Evolutionary conservation across 2,113 vertebrate species (phyloP).

Genomic region (Siniperca chuatsi): DNA sequence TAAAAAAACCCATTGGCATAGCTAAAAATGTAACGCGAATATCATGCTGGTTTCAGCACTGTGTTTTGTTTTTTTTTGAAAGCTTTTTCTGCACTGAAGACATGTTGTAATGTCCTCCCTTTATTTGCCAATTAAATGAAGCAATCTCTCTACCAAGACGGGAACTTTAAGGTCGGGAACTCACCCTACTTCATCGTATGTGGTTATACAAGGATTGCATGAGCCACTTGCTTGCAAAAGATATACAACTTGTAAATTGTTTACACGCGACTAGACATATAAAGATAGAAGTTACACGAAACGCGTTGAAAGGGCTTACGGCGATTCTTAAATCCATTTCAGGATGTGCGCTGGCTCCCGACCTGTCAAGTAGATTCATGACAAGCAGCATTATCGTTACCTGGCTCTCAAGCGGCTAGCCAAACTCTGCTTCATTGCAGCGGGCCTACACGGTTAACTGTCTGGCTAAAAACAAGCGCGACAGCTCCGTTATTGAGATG

Average conservation of each 20-base stretch:
- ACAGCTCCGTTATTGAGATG: not conserved
- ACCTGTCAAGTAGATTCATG: slow-evolving; percentile 62
- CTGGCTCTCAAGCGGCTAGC: slow-evolving; percentile 49
- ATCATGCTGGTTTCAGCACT: not conserved
- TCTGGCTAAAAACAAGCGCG: slow-evolving; percentile 53
- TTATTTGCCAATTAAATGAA: slow-evolving; percentile 28
- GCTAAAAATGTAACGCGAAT: not conserved
- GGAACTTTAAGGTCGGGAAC: slow-evolving; percentile 29
- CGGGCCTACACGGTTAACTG: slow-evolving; percentile 56
- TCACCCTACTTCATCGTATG: not conserved
- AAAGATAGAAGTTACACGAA: not conserved
- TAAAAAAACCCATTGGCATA: not conserved
- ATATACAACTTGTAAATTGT: not conserved
- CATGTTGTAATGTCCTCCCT: slow-evolving; percentile 31
- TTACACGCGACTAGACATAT: not conserved
- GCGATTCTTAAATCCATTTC: not conserved
- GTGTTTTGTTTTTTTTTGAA: not conserved
- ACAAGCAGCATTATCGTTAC: slow-evolving; percentile 64
- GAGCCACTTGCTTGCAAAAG: not conserved
- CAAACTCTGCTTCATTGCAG: slow-evolving; percentile 55
- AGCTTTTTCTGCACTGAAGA: not conserved
- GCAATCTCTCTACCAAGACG: slow-evolving; percentile 26
- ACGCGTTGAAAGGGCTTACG: not conserved
- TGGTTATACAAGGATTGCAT: not conserved
- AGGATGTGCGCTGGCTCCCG: not conserved